Base-by-base conservation (phyloP, 2,888 invertebrate genomes). In the Tubiluchus corallicola region DNA sequence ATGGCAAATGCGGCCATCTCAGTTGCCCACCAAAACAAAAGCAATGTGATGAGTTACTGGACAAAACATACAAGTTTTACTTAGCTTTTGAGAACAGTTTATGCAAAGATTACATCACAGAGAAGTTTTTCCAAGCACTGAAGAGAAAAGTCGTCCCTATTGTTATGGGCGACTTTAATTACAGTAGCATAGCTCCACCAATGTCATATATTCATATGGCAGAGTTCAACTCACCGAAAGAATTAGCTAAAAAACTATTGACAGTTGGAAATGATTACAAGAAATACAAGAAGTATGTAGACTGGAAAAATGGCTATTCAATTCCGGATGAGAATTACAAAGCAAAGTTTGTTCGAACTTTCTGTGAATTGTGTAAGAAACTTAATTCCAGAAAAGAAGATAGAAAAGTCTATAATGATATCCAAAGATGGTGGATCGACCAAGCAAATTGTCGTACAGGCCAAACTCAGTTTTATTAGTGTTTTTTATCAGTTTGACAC, bases 131-230 rank as follows among this genome's bases (percentile, higher is more conserved):
- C 29, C 29, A 9, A 9, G n/a, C 9, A 9, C 29, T 29, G 29
- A 29, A 29, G 29, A 9, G 29, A n/a, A 9, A 29, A 29, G 9
- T 29, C 29, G 9, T 9, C n/a, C n/a, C 29, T n/a, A n/a, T 29
- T 29, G 29, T 29, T n/a, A 29, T 29, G 29, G 29, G 29, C 29
- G n/a, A 29, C 29, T 9, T n/a, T 29, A 29, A 29, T n/a, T 29
- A 29, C 29, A 9, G 29, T 29, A n/a, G n/a, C n/a, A n/a, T n/a
- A n/a, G n/a, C n/a, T n/a, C n/a, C n/a, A n/a, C n/a, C n/a, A n/a
- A n/a, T n/a, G n/a, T 29, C 29, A 9, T 29, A 29, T n/a, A 29
- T 29, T n/a, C 9, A 29, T n/a, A n/a, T 29, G 9, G 29, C 29
- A n/a, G 29, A 29, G 9, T 29, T 29, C n/a, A n/a, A 9, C 29